Percentiles rank a stretch among this genome's conserved stretches.
Conservation (phyloP, 30 jellyfish, hydroid and myxozoan species). For the Aurelia coerulea region DNA sequence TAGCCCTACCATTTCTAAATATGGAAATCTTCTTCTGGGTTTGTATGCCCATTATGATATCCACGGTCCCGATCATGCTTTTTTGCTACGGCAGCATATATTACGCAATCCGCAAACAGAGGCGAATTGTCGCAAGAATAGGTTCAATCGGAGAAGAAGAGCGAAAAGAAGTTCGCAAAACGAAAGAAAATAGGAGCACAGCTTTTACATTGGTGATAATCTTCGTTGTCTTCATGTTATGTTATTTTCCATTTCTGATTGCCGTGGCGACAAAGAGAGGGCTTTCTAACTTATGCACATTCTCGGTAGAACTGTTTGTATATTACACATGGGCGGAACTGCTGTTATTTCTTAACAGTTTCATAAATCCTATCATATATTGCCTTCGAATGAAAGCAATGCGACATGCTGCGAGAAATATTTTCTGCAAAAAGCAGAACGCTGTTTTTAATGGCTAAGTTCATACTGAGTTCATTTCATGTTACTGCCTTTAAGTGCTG, state of each 20-base stretch:
- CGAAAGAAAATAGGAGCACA: not conserved
- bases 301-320: not conserved
- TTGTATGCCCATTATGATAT: not conserved
- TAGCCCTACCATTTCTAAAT: too few relatives aligned
- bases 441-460: too few relatives aligned
- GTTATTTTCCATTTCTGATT: not conserved
- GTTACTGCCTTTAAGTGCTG: too few relatives aligned
- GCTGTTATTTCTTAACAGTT: not conserved
- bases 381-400: conserved; percentile 3
- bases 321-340: not conserved
- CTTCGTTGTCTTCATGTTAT: not conserved
- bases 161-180: not conserved
- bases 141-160: not conserved
- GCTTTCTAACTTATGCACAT: not conserved
- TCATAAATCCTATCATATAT: not conserved
- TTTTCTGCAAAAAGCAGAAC: not conserved
- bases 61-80: not conserved
- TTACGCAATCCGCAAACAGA: not conserved
- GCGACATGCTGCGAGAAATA: not conserved
- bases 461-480: too few relatives aligned
- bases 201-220: not conserved
- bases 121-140: not conserved
- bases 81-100: not conserved
- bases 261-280: not conserved
- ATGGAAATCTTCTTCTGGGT: not conserved